Base-by-base conservation (phyloP, 2,888 invertebrate species). In the Melanostoma scalare region DNA sequence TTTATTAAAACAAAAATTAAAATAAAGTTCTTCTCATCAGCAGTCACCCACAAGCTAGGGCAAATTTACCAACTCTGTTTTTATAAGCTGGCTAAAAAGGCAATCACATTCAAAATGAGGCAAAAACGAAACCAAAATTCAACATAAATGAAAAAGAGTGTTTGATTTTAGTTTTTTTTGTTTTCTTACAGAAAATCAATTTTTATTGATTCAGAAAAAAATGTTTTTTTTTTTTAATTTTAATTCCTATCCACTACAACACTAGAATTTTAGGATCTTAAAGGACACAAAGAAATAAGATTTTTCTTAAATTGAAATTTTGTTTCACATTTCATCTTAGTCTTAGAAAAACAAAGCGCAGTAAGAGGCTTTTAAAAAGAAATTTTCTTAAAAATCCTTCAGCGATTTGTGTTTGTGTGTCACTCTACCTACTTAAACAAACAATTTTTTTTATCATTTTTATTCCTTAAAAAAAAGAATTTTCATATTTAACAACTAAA, bases 141-240 rank as follows among this genome's bases (percentile, higher is more conserved):
- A 33, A 8, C 38, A 58, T 69, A 81, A 61, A 80, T 52, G 86
- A 87, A 86, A 87, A 81, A 20, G 20, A 71, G 55, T 10, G 33
- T 20, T 0, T 30, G 8, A 35, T 82, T 77, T 74, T 55, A 56
- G 55, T 84, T 81, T 85, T 73, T 89, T 89, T 89, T 88, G 88
- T 90, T 86, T 90, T 90, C 90, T 90, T 90, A 90, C 88, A 90
- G 90, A 90, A 90, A 90, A 90, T 90, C 90, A 89, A 89, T 90
- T 88, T 89, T 89, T 89, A 89, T 89, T 89, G 89, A 90, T 89
- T 90, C 89, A 90, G 90, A 90, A 90, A 90, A 88, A 89, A 89
- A 88, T 78, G 87, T 86, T 87, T 87, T 88, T 88, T 87, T 87
- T 87, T 71, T 78, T 73, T 56, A 30, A 36, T 40, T 61, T 63